A percentile compares a stretch with the other conserved stretches of the same genome.
Conservation (phyloP, 1,140 invertebrate species). For the Oedothorax gibbosus region DNA sequence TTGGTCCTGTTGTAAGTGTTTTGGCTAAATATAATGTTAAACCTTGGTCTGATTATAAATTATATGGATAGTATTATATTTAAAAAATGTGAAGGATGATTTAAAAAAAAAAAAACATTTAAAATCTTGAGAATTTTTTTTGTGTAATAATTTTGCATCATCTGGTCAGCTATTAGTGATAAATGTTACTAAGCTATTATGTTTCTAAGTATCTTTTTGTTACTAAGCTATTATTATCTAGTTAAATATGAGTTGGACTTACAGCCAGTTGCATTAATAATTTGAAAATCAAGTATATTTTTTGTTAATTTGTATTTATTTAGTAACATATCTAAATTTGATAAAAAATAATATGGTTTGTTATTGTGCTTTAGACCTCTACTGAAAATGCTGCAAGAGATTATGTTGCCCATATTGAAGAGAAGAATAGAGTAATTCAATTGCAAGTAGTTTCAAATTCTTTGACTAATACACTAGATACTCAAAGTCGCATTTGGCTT, state of each 20-base stretch:
- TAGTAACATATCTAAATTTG: neutral
- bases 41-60: too few species aligned
- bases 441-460: conserved; percentile 96
- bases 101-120: too few species aligned
- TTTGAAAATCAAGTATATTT: neutral
- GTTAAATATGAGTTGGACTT: too few species aligned
- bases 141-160: too few species aligned
- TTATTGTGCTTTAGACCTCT: conserved; percentile 26
- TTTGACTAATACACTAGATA: conserved; percentile 84
- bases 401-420: conserved; percentile 90
- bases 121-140: neutral
- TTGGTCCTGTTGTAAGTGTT: conserved; percentile 80
- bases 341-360: neutral
- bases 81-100: too few species aligned
- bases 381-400: conserved; percentile 85
- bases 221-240: too few species aligned
- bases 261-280: neutral
- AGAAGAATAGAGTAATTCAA: conserved; percentile 88
- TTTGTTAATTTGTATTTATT: neutral
- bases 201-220: too few species aligned
- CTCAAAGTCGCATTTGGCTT: conserved; percentile 92
- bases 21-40: neutral
- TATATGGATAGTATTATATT: too few species aligned
- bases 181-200: too few species aligned
- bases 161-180: too few species aligned